These are phyloP conservation scores for Mylabris sibirica DNA, from an alignment of 2,888 invertebrate genomes.

Conservation along the genomic window DNA sequence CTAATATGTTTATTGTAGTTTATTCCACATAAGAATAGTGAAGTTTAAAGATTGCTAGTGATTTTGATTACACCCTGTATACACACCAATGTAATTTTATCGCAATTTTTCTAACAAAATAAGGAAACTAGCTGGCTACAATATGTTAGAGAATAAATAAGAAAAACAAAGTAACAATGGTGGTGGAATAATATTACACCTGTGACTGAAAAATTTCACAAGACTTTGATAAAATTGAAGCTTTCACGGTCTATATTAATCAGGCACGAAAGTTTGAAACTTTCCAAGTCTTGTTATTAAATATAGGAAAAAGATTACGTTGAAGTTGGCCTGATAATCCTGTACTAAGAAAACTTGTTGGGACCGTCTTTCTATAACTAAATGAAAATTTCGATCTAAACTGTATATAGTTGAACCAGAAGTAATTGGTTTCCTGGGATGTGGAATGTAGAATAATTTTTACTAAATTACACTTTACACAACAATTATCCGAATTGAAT, in stretches of 20 bases:
- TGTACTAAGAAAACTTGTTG: conserved; percentile 34
- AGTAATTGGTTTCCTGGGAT: background rate
- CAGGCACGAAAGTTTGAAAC: conserved; percentile 35
- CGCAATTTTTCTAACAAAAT: conserved; percentile 23
- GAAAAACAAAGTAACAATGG: background rate
- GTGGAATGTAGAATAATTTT: background rate
- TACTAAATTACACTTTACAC: background rate
- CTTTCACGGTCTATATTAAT: conserved; percentile 41
- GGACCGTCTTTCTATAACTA: conserved; percentile 27
- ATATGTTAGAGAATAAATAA: background rate
- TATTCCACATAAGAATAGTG: no score
- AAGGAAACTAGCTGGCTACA: background rate
- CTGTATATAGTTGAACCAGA: conserved; percentile 10
- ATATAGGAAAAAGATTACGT: conserved; percentile 38
- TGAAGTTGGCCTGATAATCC: conserved; percentile 35
- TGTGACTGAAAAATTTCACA: background rate
- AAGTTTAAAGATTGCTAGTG: no score
- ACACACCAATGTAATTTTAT: background rate
- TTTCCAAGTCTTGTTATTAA: conserved; percentile 37
- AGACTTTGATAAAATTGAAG: conserved; percentile 3
- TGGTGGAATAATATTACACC: background rate
- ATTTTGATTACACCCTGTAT: no score
- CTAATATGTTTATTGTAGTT: no score
- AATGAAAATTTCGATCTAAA: conserved; percentile 37
- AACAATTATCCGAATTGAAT: conserved; percentile 5